Evolutionary conservation across 2,888 invertebrate genomes (phyloP), one percentile per base, ranked within the genome.

Genomic region (Cephus sareptanus): DNA sequence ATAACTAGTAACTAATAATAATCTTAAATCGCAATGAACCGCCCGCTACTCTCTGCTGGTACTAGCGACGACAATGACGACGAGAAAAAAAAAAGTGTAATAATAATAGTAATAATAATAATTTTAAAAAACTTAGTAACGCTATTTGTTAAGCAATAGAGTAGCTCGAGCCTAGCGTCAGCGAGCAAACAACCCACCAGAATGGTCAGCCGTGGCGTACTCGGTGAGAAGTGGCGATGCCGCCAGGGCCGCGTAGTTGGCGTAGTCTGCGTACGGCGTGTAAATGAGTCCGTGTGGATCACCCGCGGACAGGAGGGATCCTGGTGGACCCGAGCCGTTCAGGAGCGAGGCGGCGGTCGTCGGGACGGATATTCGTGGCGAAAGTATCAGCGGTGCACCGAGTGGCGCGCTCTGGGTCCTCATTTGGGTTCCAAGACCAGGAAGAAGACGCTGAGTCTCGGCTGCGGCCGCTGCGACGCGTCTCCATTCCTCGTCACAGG

Each of bases 111-210:
- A 71, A 69, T 77, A 77, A 75, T 77, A 68, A 31, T 71, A 77
- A 77, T 73, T 12, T 33, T 12, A 23, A 23, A 56, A 35, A 74
- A 35, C 74, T 12, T 35, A 31, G 35, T 35, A 71, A 71, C 71
- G 71, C 34, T 71, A 35, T 35, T 34, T 30, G 37, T 74, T 30
- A 75, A 35, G 71, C 80, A 80, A 74, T 73, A 73, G 75, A 70
- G 75, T 73, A 77, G 56, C 56, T 56, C 56, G 56, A 56, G 93
- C 93, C 93, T 93, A 94, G 91, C 93, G 91, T 95, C 94, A 96
- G 94, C 95, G 95, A 93, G 95, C 95, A 94, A 96, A 96, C 93
- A 96, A 96, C 98, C 97, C 97, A 98, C 98, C 98, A 95, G 97
- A 96, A 95, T 97, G 97, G 94, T 97, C 97, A 91, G 97, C 96